Percentiles rank a stretch among this genome's conserved stretches.
phyloP scores from a whole-genome alignment of 2,797 vertebrate genomes.

The Sebastolobus alascanus region DNA sequence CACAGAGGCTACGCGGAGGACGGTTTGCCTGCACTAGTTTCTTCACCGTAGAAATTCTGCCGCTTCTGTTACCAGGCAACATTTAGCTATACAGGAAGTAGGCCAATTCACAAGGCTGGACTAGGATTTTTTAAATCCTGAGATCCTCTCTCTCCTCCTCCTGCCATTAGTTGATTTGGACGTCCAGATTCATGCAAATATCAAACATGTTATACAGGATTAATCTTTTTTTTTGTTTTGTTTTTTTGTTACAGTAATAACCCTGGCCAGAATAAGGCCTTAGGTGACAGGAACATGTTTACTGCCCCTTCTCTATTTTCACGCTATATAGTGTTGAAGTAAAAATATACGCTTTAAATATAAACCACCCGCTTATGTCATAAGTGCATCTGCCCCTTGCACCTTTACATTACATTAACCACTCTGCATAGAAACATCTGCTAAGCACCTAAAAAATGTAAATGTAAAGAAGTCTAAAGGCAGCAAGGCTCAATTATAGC shows the following conservation, averaged over 20 bases:
- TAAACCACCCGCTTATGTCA: not conserved
- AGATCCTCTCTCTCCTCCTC: not conserved
- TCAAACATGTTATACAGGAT: not conserved
- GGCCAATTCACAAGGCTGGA: not conserved
- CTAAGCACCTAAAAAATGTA: not conserved
- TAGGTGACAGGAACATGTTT: not conserved
- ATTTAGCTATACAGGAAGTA: not conserved
- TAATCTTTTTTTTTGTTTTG: not conserved
- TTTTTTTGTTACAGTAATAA: not conserved
- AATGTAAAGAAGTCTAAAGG: slow-evolving; percentile 22
- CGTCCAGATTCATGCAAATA: not conserved
- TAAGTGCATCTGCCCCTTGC: not conserved
- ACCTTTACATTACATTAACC: slow-evolving; percentile 1
- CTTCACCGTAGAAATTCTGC: not conserved
- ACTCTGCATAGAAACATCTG: slow-evolving; percentile 1
- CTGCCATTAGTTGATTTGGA: not conserved
- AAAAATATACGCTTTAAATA: not conserved
- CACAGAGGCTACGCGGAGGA: too few species aligned
- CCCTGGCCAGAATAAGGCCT: not conserved
- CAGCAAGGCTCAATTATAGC: slow-evolving; percentile 28
- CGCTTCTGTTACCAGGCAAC: not conserved
- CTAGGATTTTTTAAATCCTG: too few species aligned
- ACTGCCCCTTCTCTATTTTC: not conserved
- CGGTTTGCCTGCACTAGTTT: too few species aligned
- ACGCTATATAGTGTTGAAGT: not conserved